Evolutionary conservation across 2,888 invertebrate genomes (phyloP), one percentile per base, ranked within the genome.

Genomic region (Phaedon cochleariae): DNA sequence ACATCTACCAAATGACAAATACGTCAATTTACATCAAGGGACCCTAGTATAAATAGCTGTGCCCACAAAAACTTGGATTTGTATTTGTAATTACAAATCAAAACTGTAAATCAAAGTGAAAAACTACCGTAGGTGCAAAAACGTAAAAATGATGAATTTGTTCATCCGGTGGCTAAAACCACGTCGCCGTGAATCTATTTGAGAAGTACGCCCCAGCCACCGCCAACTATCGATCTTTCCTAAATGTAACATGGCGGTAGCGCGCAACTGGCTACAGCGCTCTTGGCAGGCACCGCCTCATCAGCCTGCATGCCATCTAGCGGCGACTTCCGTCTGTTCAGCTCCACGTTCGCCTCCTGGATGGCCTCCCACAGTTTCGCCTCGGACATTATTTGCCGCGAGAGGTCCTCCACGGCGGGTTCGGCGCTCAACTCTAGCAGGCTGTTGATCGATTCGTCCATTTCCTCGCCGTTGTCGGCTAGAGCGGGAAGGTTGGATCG

Each of bases 331-430:
- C 89, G 86, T 66, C 90, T 84, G 29, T 88, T 86, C 63, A 92
- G 85, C 79, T 92, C 92, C 10, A 88, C 87, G 79, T 90, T 90
- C 0, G 92, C 92, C 76, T 92, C 92, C 76, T 92, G 92, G 17
- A 93, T 90, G 2, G 92, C 92, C 77, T 93, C 93, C 89, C 91
- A 92, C 18, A 91, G 85, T 72, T 90, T 90, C 0, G 92, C 92
- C 83, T 92, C 92, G 0, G 92, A 91, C 80, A 93, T 86, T 17
- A 93, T 92, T 81, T 93, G 92, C 70, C 92, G 87, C 71, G 91
- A 91, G 0, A 92, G 85, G 74, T 93, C 92, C 75, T 92, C 89
- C 4, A 89, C 90, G 6, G 91, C 90, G 0, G 91, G 89, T 75
- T 90, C 89, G 15, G 90, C 89, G 53, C 90, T 89, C 57, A 89